Evolutionary conservation across 1,140 invertebrate species (phyloP), one percentile per base, ranked within the genome.

Genomic region (Bursaphelenchus mucronatus): DNA sequence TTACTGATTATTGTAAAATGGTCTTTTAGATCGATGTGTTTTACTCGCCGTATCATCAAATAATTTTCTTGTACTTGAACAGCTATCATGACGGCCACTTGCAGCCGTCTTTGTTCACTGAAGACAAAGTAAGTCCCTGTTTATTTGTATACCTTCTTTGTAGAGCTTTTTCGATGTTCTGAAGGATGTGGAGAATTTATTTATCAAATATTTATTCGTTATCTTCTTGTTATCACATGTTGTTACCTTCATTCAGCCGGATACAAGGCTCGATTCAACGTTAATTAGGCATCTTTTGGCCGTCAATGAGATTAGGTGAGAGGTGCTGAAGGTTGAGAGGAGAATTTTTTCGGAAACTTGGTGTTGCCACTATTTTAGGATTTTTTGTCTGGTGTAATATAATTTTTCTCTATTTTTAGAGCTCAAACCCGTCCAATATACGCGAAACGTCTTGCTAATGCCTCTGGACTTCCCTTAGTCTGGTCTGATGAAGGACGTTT

Each of bases 131-230:
- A 50, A 43, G 13, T 43, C 11, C 11, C 58, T 11, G 1, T 11
- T 3, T 2, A 30, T 30, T 11, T 44, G 1, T 59, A 2, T 59
- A 44, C 3, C n/a, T 55, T 59, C 40, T 44, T 59, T 55, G 58
- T 50, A 59, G 57, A n/a, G 40, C n/a, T 59, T 59, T 50, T 59
- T 59, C 30, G 57, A 59, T 30, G 57, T 39, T n/a, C 41, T 59
- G 19, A 17, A 50, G 11, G 13, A 13, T 5, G 57, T 39, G 13
- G 57, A 59, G 40, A 40, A 7, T 39, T 13, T 39, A 4, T 59
- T 59, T 50, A 50, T 59, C 40, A 11, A 39, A 11, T 43, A 59
- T 9, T 39, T 59, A 11, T 59, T 59, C 40, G 40, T 59, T n/a
- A 30, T 59, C 40, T 59, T 30, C 9, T 39, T 59, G 11, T 13